phyloP scores from a whole-genome alignment of 2,888 invertebrate genomes.

The Minunthozetes semirufus region DNA sequence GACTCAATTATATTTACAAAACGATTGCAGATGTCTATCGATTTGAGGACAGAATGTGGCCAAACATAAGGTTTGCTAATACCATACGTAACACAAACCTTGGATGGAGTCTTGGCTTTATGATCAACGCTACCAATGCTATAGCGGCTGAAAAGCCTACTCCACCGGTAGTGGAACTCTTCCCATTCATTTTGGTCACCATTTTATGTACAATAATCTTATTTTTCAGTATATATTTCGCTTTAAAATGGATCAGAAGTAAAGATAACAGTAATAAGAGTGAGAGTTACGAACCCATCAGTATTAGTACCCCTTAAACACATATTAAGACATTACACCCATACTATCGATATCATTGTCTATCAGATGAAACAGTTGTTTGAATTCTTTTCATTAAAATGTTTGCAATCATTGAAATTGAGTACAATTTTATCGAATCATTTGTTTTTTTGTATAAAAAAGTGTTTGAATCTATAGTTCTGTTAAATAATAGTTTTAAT shows the following conservation, averaged over 20 bases:
- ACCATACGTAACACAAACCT: conserved; percentile 48
- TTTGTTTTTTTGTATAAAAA: too few species aligned
- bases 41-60: conserved; percentile 35
- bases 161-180: conserved; percentile 37
- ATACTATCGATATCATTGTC: background rate
- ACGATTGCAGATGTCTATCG: conserved; percentile 35
- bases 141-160: conserved; percentile 46
- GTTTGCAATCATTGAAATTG: too few species aligned
- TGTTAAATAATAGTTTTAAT: background rate
- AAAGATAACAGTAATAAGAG: background rate
- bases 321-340: background rate
- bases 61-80: conserved; percentile 30
- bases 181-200: conserved; percentile 11
- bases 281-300: conserved; percentile 10
- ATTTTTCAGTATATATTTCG: conserved; percentile 23
- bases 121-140: conserved; percentile 50
- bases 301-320: conserved; percentile 14
- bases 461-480: too few species aligned
- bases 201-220: conserved; percentile 16
- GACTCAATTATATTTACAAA: conserved; percentile 31
- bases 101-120: conserved; percentile 53
- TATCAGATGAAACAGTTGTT: too few species aligned
- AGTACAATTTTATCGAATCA: background rate
- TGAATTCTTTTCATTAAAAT: too few species aligned
- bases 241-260: background rate